Base-by-base conservation (phyloP, 2,888 invertebrate species). In the Oligia fasciuncula region DNA sequence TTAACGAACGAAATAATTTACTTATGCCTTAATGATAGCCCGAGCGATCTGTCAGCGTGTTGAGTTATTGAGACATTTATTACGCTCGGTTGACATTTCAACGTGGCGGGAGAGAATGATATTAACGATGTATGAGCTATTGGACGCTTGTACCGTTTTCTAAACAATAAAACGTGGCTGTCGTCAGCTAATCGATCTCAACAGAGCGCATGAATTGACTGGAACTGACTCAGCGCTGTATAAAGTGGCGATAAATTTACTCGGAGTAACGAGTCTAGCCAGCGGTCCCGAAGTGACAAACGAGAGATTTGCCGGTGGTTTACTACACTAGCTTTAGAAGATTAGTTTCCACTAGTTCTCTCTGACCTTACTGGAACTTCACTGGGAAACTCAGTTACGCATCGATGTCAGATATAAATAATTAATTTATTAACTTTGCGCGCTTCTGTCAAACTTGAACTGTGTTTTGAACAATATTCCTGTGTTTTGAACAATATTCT, bases 31-130 rank as follows among this genome's bases (percentile, higher is more conserved):
- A 90, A 92, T 91, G 92, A 91, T 90, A 86, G 90, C 87, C 83
- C 87, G 87, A 89, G 88, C 90, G 90, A 92, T 92, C 92, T 92
- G 93, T 92, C 93, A 92, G 79, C 81, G 85, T 70, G 88, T 89
- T 89, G 92, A 92, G 87, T 92, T 92, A 92, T 92, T 90, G 92
- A 92, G 92, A 91, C 92, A 92, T 92, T 92, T 91, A 92, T 92
- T 91, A 92, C 91, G 89, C 87, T 85, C 88, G 78, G 90, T 90
- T 91, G 92, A 91, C 91, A 90, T 88, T 90, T 87, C 88, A 90
- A 90, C 92, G 89, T 88, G 88, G 88, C 89, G 88, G 86, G 89
- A 89, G 87, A 90, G 91, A 90, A 89, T 89, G 88, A 91, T 91
- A 91, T 91, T 88, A 89, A 91, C 89, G 89, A 90, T 83, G 90